Base-by-base conservation (phyloP, 2,888 invertebrate genomes). In the Sycophila texana region DNA sequence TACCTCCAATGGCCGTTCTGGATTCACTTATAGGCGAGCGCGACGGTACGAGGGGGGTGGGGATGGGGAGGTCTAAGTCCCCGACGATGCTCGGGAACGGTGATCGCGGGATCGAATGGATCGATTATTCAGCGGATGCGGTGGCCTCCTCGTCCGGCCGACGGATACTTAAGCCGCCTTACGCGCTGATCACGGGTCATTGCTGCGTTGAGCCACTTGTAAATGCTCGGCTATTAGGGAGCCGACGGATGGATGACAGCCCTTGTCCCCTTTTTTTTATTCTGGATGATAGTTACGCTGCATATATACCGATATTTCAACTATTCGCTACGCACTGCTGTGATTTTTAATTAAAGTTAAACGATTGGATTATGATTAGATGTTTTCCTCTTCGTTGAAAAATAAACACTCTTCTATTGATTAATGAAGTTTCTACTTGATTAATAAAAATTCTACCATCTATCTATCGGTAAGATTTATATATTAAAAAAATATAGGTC, bases 1-100 rank as follows among this genome's bases (percentile, higher is more conserved):
- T 89, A 89, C 85, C 85, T 80, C 77, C 84, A 86, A 86, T 87
- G 84, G 84, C 84, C 84, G 84, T 84, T 63, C 39, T 39, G 82
- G 83, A 86, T 87, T 87, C 86, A 86, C 85, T 87, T 86, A n/a
- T n/a, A 86, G 82, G 61, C 14, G 57, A 10, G 39, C 10, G 39
- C 39, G 39, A 39, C 39, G 39, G 39, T 1, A 39, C 39, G 39
- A 39, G 39, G 10, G 39, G 39, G 39, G 39, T 0, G 39, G 10
- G 39, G 39, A 10, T 13, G 26, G 49, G n/a, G 18, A 10, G 49
- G 73, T 16, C 70, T 73, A 51, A 16, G 57, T 74, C 47, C 49
- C 77, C 61, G 51, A 20, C 12, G 51, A 14, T 10, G 47, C 61
- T 30, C 20, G 30, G 57, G 47, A 51, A 61, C 67, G 57, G 18